Percentiles rank a stretch among this genome's conserved stretches.
These are phyloP conservation scores for Halocynthia aurantium DNA, from an alignment of 23 tunicate species.

Conservation along the genomic window DNA sequence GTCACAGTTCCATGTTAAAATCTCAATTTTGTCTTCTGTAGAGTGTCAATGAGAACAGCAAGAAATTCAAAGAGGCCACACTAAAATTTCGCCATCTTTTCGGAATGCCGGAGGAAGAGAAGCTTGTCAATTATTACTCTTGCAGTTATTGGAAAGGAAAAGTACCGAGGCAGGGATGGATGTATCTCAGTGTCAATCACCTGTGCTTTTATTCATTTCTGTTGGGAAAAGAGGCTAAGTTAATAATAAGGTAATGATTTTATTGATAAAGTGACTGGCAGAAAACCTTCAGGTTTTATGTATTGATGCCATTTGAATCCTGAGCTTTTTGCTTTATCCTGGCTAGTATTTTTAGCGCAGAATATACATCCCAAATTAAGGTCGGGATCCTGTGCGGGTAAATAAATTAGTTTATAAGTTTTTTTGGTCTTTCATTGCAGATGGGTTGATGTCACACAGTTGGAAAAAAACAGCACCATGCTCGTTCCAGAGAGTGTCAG, in stretches of 20 bases:
- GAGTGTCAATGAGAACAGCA: conserved; percentile 45
- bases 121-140: conserved; percentile 96
- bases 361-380: too few relatives aligned
- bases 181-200: conserved; percentile 93
- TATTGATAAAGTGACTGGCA: not conserved
- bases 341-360: too few relatives aligned
- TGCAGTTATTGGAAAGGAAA: conserved; percentile 93
- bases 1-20: not conserved
- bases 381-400: too few relatives aligned
- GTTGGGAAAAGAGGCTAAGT: conserved; percentile 84
- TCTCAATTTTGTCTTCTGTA: conserved; percentile 5
- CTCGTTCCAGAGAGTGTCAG: conserved; percentile 81
- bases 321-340: too few relatives aligned
- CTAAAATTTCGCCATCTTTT: conserved; percentile 87
- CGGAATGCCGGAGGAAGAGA: conserved; percentile 90
- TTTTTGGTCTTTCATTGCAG: conserved; percentile 25
- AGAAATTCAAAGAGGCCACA: conserved; percentile 90
- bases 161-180: conserved; percentile 96
- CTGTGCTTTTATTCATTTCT: conserved; percentile 94
- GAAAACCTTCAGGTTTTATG: too few relatives aligned
- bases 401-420: too few relatives aligned
- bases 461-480: conserved; percentile 80
- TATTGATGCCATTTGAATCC: too few relatives aligned
- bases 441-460: conserved; percentile 91
- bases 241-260: conserved; percentile 71